Evolutionary conservation across 2,797 vertebrate genomes (phyloP).

Genomic region (Rhynchonycteris naso): DNA sequence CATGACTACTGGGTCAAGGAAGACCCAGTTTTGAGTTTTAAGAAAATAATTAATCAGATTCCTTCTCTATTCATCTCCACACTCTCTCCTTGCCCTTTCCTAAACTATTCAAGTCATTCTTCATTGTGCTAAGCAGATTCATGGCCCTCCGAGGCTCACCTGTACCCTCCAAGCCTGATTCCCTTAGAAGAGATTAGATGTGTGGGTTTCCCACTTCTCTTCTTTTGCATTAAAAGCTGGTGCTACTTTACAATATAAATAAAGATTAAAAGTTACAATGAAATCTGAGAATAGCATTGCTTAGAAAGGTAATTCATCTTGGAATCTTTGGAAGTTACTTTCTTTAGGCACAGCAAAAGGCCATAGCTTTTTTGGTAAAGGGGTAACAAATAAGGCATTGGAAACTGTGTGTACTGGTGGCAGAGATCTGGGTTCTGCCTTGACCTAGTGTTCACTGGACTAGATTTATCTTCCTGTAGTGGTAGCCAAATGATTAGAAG

Average conservation of each 20-base stretch:
- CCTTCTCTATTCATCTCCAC: not conserved
- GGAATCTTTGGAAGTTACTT: not conserved
- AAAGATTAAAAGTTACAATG: not conserved
- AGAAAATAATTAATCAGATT: not conserved
- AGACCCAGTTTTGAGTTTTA: not conserved
- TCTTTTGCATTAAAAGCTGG: not conserved
- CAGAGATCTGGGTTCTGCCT: not conserved
- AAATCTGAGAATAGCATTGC: not conserved
- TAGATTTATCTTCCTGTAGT: not conserved
- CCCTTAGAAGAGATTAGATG: not conserved
- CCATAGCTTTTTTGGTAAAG: not conserved
- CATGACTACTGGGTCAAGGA: not conserved
- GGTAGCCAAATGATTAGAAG: not conserved
- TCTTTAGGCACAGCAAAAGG: not conserved
- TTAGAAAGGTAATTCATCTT: not conserved
- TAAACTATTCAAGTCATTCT: not conserved
- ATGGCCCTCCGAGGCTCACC: not conserved
- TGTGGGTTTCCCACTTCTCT: not conserved
- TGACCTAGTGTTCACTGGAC: not conserved
- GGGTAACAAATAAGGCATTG: not conserved
- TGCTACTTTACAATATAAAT: not conserved
- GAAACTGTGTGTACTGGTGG: not conserved
- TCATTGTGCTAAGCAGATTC: not conserved
- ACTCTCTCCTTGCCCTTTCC: not conserved
- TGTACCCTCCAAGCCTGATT: not conserved